phyloP scores from a whole-genome alignment of 1,140 invertebrate species.

The Eurosta solidaginis region DNA sequence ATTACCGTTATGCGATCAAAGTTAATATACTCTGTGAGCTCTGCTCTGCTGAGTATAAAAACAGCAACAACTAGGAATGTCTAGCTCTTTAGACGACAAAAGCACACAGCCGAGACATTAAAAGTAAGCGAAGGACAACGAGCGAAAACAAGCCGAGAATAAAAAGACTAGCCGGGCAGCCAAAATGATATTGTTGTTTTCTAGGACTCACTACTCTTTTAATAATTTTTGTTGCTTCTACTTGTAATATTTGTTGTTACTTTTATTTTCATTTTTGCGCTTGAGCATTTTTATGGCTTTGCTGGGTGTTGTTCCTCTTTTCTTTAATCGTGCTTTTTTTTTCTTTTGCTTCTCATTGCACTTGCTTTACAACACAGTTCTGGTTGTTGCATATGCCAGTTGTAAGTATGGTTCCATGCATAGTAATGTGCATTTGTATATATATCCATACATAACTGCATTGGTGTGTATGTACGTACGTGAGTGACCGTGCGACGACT shows the following conservation, averaged over 20 bases:
- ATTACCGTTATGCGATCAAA: too few relatives aligned
- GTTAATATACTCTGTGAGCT: too few relatives aligned
- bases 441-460: neutral
- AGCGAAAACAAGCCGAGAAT: neutral
- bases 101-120: neutral
- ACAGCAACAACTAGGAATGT: neutral
- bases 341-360: neutral
- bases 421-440: too few relatives aligned
- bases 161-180: slow-evolving; percentile 5
- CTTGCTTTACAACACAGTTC: neutral
- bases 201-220: neutral
- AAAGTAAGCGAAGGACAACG: slow-evolving; percentile 17
- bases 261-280: neutral
- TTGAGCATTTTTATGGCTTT: neutral
- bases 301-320: neutral
- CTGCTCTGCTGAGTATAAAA: too few relatives aligned
- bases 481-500: neutral
- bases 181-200: neutral
- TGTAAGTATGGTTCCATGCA: too few relatives aligned
- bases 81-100: slow-evolving; percentile 4
- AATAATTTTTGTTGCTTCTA: too few relatives aligned
- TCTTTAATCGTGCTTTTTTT: neutral
- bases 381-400: neutral
- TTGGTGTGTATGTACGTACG: neutral
- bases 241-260: neutral